Percentiles rank a stretch among this genome's conserved stretches.
phyloP scores from a whole-genome alignment of 2,888 invertebrate genomes.

The Chydorus sphaericus region DNA sequence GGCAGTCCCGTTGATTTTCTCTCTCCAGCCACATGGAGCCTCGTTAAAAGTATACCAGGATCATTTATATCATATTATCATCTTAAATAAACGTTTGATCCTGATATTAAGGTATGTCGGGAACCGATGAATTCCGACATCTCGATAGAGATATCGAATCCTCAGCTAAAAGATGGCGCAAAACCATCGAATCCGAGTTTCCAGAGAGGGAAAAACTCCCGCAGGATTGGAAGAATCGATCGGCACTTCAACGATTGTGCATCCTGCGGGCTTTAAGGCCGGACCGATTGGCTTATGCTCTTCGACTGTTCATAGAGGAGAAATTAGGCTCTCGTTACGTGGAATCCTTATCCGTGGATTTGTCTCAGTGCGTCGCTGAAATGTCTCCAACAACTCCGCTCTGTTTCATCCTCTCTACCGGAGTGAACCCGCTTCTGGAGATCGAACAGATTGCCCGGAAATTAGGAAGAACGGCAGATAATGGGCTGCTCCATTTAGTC shows the following conservation, averaged over 20 bases:
- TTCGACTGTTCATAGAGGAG: conserved; percentile 87
- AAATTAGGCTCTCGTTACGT: conserved; percentile 82
- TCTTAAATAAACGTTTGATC: no score
- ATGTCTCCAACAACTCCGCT: conserved; percentile 85
- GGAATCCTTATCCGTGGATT: conserved; percentile 75
- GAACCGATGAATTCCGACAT: conserved; percentile 38
- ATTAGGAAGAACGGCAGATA: conserved; percentile 65
- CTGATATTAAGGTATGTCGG: conserved; percentile 4
- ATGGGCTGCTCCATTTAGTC: conserved; percentile 84
- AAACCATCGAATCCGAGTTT: conserved; percentile 84
- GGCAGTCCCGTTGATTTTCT: conserved; percentile 82
- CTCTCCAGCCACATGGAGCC: conserved; percentile 85
- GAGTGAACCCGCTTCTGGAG: conserved; percentile 91
- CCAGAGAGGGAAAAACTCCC: conserved; percentile 95
- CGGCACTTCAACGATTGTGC: conserved; percentile 79
- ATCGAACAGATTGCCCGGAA: conserved; percentile 77
- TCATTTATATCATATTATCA: not conserved
- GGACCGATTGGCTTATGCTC: conserved; percentile 91
- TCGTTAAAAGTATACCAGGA: conserved; percentile 59
- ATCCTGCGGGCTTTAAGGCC: conserved; percentile 88
- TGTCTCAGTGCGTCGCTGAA: conserved; percentile 86
- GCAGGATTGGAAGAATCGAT: conserved; percentile 95
- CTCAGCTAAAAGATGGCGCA: conserved; percentile 94
- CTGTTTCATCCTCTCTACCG: conserved; percentile 91
- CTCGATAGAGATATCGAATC: conserved; percentile 90